phyloP scores from a whole-genome alignment of 2,797 vertebrate species.

The Pantherophis vulpinus region DNA sequence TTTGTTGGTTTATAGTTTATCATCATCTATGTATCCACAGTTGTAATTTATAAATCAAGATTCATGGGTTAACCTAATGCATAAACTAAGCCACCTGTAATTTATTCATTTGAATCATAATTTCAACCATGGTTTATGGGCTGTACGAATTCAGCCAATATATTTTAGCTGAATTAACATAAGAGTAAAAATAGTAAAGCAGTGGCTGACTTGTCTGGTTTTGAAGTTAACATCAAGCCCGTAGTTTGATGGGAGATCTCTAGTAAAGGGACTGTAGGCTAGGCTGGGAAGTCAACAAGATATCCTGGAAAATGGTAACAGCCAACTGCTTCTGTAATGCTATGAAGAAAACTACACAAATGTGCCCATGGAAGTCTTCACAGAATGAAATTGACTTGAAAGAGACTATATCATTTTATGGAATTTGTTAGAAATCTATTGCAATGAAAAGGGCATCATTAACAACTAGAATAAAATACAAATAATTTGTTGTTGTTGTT shows the following conservation, averaged over 20 bases:
- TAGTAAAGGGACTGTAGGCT: not conserved
- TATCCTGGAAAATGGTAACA: not conserved
- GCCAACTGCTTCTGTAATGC: not conserved
- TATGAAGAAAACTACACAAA: not conserved
- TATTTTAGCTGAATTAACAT: not conserved
- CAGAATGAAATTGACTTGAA: not conserved
- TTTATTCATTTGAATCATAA: not conserved
- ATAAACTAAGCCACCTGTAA: not conserved
- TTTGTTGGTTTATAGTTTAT: not conserved
- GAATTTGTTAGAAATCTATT: not conserved
- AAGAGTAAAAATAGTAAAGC: not conserved
- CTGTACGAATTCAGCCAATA: not conserved
- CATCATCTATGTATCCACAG: not conserved
- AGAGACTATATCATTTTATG: not conserved
- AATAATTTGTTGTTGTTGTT: not conserved
- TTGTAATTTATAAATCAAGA: not conserved
- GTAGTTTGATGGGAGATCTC: not conserved
- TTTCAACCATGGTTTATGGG: not conserved
- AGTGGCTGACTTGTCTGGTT: not conserved
- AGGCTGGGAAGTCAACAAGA: not conserved
- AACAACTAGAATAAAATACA: not conserved
- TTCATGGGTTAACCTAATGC: not conserved
- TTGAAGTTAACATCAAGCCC: not conserved
- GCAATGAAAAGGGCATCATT: not conserved
- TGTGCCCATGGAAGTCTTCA: not conserved